Percentiles rank a stretch among this genome's conserved stretches.
phyloP scores from a whole-genome alignment of 1,140 invertebrate species.

The Condylostylus longicornis region DNA sequence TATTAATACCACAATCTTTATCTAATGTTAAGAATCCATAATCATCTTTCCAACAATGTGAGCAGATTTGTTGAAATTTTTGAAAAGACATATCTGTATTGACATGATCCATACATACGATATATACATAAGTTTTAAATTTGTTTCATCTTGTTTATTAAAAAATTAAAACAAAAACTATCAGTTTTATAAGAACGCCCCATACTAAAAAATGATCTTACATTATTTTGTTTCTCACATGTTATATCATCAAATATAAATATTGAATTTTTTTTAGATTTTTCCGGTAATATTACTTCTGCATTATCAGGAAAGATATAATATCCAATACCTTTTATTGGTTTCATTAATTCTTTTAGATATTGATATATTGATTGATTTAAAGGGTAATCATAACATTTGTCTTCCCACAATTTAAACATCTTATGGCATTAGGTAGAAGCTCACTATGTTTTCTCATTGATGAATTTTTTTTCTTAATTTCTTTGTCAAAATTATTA shows the following conservation, averaged over 20 bases:
- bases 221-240: constrained; percentile 22
- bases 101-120: constrained; percentile 30
- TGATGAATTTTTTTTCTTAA: too few species aligned
- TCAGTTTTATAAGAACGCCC: constrained; percentile 25
- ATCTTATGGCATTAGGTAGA: constrained; percentile 18
- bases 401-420: constrained; percentile 23
- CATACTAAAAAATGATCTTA: constrained; percentile 28
- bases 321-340: constrained; percentile 17
- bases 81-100: constrained; percentile 19
- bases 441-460: constrained; percentile 15
- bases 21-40: constrained; percentile 20
- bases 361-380: constrained; percentile 20
- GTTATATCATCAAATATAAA: constrained; percentile 32
- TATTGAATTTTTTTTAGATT: constrained; percentile 15
- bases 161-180: constrained; percentile 29
- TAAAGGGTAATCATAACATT: constrained; percentile 20
- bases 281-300: constrained; percentile 9
- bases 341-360: constrained; percentile 11
- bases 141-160: constrained; percentile 30
- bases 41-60: constrained; percentile 13
- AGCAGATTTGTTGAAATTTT: constrained; percentile 16
- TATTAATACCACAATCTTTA: constrained; percentile 16
- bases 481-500: too few species aligned
- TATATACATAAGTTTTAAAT: constrained; percentile 29
- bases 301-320: constrained; percentile 10